Base-by-base conservation (phyloP, 2,888 invertebrate genomes). In the Luperina testacea region DNA sequence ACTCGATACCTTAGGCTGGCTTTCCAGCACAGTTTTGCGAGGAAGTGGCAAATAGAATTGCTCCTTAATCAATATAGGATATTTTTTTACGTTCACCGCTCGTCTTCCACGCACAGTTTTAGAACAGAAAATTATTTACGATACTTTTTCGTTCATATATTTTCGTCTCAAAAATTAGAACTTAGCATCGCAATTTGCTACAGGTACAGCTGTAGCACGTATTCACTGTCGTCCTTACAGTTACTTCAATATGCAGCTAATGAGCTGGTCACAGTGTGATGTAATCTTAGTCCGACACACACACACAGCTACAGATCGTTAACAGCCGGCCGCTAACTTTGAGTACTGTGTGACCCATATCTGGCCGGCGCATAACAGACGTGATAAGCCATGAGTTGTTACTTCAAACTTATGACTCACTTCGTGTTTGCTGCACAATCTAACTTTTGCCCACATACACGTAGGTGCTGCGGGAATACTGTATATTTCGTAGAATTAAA, bases 331-430 rank as follows among this genome's bases (percentile, higher is more conserved):
- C 69, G 8, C 83, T 77, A 82, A 77, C 77, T 85, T 51, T 73
- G 70, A 81, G 82, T 57, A 77, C 83, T 82, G 82, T 85, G 83
- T 85, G 83, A 84, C 86, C 83, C 61, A 83, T 82, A 86, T 84
- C 72, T 82, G 69, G 68, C 61, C 70, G 57, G 61, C 78, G n/a
- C 72, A 82, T 82, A 82, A 63, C 77, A 48, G 48, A 72, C 71
- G 73, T 75, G 83, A 86, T 84, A 84, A 86, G 78, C 68, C 57
- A 48, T 73, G 86, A 82, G 78, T 83, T 78, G 83, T 83, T 68
- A 82, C 83, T 83, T 72, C 71, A 74, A 72, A 83, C 73, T 82
- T 77, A 86, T 71, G 70, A 83, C 67, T 73, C 81, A 71, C 67
- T 74, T 82, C 59, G 38, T 59, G 70, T 74, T 77, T 72, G 64